Evolutionary conservation across 2,888 invertebrate genomes (phyloP).

Genomic region (Helicoverpa assulta): DNA sequence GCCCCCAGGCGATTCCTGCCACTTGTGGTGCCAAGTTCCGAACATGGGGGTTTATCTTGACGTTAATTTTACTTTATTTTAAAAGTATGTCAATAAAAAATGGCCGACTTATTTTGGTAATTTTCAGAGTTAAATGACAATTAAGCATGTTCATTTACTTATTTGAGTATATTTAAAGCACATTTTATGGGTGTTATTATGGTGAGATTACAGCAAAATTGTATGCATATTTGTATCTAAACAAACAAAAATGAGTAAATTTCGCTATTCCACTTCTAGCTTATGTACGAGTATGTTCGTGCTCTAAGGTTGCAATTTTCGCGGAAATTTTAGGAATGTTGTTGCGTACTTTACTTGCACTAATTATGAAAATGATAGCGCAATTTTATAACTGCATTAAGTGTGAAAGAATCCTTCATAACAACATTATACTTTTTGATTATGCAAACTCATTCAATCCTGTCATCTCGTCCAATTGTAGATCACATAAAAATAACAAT

Average conservation of each 20-base stretch:
- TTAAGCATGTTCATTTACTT: background rate
- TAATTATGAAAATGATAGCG: too few relatives aligned
- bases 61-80: constrained; percentile 40
- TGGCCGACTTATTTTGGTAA: constrained; percentile 22
- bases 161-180: constrained; percentile 24
- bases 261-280: too few relatives aligned
- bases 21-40: constrained; percentile 54
- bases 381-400: too few relatives aligned
- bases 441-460: background rate
- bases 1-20: constrained; percentile 42
- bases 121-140: constrained; percentile 20
- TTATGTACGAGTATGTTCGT: too few relatives aligned
- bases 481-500: constrained; percentile 58
- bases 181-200: background rate
- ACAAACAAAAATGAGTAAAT: too few relatives aligned
- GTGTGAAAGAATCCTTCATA: too few relatives aligned
- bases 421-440: background rate
- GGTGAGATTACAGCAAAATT: background rate
- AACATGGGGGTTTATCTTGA: constrained; percentile 43
- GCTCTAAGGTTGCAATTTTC: too few relatives aligned
- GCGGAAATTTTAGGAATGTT: too few relatives aligned
- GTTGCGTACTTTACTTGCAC: too few relatives aligned
- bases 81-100: constrained; percentile 46
- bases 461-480: constrained; percentile 29
- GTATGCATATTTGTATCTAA: too few relatives aligned